Base-by-base conservation (phyloP, 64 coral and sea anemone genomes). In the Actinia equina region DNA sequence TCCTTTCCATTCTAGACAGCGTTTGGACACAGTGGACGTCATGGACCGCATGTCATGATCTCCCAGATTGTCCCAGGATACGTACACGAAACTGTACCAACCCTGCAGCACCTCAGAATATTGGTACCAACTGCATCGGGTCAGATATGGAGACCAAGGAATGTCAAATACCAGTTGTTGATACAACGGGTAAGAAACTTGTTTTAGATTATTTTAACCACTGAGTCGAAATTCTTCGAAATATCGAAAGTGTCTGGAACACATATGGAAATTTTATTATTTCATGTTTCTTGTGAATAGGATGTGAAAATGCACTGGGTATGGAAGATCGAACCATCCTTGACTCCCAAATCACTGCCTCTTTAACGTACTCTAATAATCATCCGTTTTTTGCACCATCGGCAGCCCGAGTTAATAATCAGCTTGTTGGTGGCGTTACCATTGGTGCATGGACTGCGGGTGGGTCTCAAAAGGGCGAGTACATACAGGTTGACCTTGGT, bases 31-130 rank as follows among this genome's bases (percentile, higher is more conserved):
- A 30, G 26, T 74, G 69, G 69, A 74, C 69, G 7, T 30, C 69
- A 12, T 74, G 69, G 69, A 30, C 69, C 4, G 26, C 26, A 26
- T 74, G 69, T 14, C 69, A 12, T 16, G 55, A 57, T 74, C 69
- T 74, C 25, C 69, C 69, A 74, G 69, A 27, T 74, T 74, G 69
- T 74, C n/a, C 69, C 7, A 74, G n/a, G 69, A 74, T 7, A 41
- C 69, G 69, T 30, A 41, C 23, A 74, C 69, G 69, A 74, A 30
- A 74, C 69, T 74, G 69, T 74, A 74, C 69, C 69, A 74, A 74
- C 26, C 25, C 62, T 57, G 15, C 10, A 74, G 27, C 13, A 15
- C 69, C 69, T 74, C 69, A 74, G 69, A 74, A 74, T 13, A 30
- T 30, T 0, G 69, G 69, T 27, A 25, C 69, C 25, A 30, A 30